Base-by-base conservation (phyloP, 2,113 vertebrate species). In the Pluvialis apricaria region DNA sequence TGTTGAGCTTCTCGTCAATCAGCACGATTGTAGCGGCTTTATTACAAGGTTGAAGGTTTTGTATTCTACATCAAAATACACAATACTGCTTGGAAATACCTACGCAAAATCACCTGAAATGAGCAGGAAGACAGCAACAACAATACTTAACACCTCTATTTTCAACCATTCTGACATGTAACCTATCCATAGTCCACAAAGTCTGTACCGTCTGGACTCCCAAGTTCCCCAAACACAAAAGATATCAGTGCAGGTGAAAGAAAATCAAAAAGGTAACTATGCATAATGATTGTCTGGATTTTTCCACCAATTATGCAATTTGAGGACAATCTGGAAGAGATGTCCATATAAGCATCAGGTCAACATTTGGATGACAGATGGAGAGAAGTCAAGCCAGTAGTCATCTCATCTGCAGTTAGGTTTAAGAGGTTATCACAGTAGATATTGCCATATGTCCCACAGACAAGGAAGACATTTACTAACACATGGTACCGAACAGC, bases 301-400 rank as follows among this genome's bases (percentile, higher is more conserved):
- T 95, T 91, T 75, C 73, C 55, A 89, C 21, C 69, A 38, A 44
- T 54, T 80, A 83, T 51, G 36, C 65, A 89, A 34, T 54, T 54
- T 68, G 57, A 94, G 55, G 38, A 75, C 49, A 58, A 52, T 18
- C 28, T 58, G 18, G 36, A 62, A 91, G 38, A 55, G n/a, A 42
- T 34, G 17, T 75, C 73, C 88, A 85, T 93, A 64, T 29, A 87
- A 84, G 57, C 69, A 90, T 76, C 72, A 95, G 82, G 81, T 82
- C 70, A 94, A 91, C 78, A 91, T 93, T 52, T 79, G 90, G 73
- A 89, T 89, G 55, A 90, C 80, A 88, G 88, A 94, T 58, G 84
- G 90, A 66, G 1, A 86, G 47, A 87, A 87, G 73, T 84, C 84
- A 95, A 91, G 73, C 61, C 5, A 3, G 89, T 49, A 82, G 92